Conservation (phyloP, 1,140 invertebrate species). For the Palaemon carinicauda region DNA sequence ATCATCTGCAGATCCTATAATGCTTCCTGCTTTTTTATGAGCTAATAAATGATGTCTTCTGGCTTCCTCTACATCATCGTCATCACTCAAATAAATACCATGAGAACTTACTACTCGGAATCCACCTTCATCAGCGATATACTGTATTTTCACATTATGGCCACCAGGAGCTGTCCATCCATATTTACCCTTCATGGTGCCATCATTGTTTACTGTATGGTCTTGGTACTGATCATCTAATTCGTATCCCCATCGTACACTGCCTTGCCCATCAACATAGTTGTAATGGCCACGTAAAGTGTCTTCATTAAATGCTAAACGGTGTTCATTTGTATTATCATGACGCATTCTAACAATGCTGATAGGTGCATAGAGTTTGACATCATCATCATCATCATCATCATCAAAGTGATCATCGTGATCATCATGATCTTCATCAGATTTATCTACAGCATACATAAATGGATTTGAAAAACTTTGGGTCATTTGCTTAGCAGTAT, state of each 20-base stretch:
- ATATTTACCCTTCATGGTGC: slow-evolving; percentile 49
- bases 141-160: slow-evolving; percentile 37
- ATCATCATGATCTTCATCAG: not conserved
- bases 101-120: slow-evolving; percentile 26
- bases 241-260: slow-evolving; percentile 47
- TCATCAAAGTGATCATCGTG: not conserved
- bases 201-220: slow-evolving; percentile 32
- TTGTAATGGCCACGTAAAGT: slow-evolving; percentile 28
- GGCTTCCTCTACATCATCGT: slow-evolving; percentile 1
- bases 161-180: slow-evolving; percentile 54
- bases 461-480: slow-evolving; percentile 3
- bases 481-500: not conserved
- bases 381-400: slow-evolving; percentile 17
- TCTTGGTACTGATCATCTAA: slow-evolving; percentile 52
- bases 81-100: slow-evolving; percentile 23
- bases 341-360: slow-evolving; percentile 17
- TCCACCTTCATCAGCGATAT: slow-evolving; percentile 52
- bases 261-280: slow-evolving; percentile 48
- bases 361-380: not conserved
- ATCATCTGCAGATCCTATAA: not conserved
- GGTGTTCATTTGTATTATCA: slow-evolving; percentile 26
- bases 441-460: not conserved
- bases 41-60: slow-evolving; percentile 27
- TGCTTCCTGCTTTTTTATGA: not conserved
- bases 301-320: slow-evolving; percentile 37